Percentiles rank a stretch among this genome's conserved stretches.
phyloP scores from a whole-genome alignment of 2,797 vertebrate genomes.

The Mycteria americana region DNA sequence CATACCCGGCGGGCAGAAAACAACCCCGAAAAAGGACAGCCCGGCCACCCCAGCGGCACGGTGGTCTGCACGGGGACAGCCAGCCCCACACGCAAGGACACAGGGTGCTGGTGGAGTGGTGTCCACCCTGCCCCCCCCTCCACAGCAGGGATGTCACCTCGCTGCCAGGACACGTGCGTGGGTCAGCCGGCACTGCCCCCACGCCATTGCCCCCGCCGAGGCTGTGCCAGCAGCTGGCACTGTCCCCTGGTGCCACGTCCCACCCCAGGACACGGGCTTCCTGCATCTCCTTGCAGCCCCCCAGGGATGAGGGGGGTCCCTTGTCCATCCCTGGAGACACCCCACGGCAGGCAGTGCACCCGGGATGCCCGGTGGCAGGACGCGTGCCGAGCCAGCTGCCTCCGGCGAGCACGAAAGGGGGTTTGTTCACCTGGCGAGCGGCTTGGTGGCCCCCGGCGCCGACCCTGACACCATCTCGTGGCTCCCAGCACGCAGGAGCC shows the following conservation, averaged over 20 bases:
- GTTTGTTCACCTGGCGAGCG: neutral
- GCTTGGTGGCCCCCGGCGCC: neutral
- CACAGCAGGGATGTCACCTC: neutral
- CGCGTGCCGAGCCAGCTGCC: neutral
- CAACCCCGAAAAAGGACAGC: neutral
- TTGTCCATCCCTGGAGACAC: rapidly evolving
- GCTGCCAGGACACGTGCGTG: neutral
- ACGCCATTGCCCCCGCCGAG: rapidly evolving
- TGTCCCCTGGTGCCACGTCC: neutral
- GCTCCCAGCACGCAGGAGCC: neutral
- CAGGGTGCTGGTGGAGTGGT: neutral
- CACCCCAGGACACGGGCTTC: neutral
- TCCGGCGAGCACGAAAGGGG: neutral
- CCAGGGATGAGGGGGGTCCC: neutral
- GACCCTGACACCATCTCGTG: neutral
- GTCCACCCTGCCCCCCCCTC: neutral
- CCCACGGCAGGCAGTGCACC: rapidly evolving
- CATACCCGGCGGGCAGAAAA: neutral
- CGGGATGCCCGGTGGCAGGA: rapidly evolving
- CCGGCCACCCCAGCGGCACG: rapidly evolving
- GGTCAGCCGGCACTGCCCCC: neutral
- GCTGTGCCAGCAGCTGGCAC: neutral
- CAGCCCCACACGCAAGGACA: rapidly evolving
- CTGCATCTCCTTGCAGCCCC: neutral
- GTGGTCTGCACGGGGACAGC: neutral